A percentile compares a stretch with the other conserved stretches of the same genome.
Conservation (phyloP, 64 coral and sea anemone genomes). For the Catalaphyllia jardinei region DNA sequence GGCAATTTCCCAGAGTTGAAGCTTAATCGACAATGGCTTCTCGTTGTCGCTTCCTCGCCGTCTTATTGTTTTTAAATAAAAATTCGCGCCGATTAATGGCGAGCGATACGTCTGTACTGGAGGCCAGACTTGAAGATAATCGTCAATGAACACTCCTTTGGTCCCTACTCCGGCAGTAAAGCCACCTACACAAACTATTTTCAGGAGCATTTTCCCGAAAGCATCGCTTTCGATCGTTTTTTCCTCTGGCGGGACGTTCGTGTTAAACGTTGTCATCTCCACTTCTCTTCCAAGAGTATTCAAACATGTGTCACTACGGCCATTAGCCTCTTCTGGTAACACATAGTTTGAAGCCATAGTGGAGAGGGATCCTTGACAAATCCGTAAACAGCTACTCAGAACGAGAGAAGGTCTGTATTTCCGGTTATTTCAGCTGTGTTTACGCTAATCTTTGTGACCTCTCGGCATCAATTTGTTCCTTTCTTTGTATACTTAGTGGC, state of each 20-base stretch:
- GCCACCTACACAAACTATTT: constrained; percentile 61
- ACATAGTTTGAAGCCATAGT: constrained; percentile 12
- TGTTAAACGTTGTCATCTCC: constrained; percentile 36
- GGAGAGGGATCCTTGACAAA: not conserved
- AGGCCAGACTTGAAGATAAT: constrained; percentile 64
- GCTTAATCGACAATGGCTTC: constrained; percentile 11
- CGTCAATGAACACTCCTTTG: constrained; percentile 49
- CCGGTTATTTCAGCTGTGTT: not conserved
- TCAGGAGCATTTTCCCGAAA: constrained; percentile 15
- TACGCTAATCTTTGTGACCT: too few species aligned
- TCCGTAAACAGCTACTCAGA: not conserved
- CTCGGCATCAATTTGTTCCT: too few species aligned
- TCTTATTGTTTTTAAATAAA: constrained; percentile 39
- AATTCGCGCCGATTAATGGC: constrained; percentile 38
- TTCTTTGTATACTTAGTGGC: too few species aligned
- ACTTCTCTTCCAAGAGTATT: constrained; percentile 29
- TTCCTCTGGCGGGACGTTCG: constrained; percentile 24
- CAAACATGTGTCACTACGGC: not conserved
- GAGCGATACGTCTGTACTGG: constrained; percentile 23
- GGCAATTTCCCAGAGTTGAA: constrained; percentile 69
- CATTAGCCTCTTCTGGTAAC: constrained; percentile 30
- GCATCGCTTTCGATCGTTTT: not conserved
- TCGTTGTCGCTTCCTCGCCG: constrained; percentile 27
- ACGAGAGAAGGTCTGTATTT: not conserved
- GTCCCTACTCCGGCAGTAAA: constrained; percentile 43